phyloP scores from a whole-genome alignment of 2,888 invertebrate species.

The Dryococelus australis region DNA sequence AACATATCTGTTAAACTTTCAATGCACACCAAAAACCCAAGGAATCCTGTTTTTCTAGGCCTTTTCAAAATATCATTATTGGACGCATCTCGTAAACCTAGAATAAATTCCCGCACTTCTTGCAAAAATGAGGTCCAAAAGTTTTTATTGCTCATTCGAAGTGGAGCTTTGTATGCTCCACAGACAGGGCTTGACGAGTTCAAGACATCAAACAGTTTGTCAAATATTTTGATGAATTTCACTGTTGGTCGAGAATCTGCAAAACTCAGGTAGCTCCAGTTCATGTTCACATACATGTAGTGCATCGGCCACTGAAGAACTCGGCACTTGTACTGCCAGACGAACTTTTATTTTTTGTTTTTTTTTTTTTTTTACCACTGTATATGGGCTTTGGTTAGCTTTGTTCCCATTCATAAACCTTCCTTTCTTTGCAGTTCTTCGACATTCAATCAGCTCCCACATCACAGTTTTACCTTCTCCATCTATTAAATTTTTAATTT shows the following conservation, averaged over 20 bases:
- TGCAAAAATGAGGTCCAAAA: slow-evolving; percentile 33
- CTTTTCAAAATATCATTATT: neutral
- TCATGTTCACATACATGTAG: slow-evolving; percentile 35
- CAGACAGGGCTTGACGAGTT: slow-evolving; percentile 36
- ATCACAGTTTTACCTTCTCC: slow-evolving; percentile 29
- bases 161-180: slow-evolving; percentile 33
- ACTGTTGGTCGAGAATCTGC: slow-evolving; percentile 32
- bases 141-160: slow-evolving; percentile 27
- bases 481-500: slow-evolving; percentile 30
- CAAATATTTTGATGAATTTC: slow-evolving; percentile 31
- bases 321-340: slow-evolving; percentile 40
- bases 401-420: slow-evolving; percentile 39
- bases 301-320: slow-evolving; percentile 42
- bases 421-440: slow-evolving; percentile 33
- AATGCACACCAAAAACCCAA: slow-evolving; percentile 40
- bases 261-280: slow-evolving; percentile 28
- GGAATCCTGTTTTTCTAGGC: slow-evolving; percentile 32
- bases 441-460: slow-evolving; percentile 33
- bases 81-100: neutral
- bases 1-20: slow-evolving; percentile 33
- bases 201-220: slow-evolving; percentile 37
- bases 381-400: slow-evolving; percentile 38
- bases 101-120: slow-evolving; percentile 28
- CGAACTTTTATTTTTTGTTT: neutral
- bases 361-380: no score